These are phyloP conservation scores for Hyperoodon ampullatus DNA, from an alignment of 2,113 vertebrate species.

Conservation along the genomic window DNA sequence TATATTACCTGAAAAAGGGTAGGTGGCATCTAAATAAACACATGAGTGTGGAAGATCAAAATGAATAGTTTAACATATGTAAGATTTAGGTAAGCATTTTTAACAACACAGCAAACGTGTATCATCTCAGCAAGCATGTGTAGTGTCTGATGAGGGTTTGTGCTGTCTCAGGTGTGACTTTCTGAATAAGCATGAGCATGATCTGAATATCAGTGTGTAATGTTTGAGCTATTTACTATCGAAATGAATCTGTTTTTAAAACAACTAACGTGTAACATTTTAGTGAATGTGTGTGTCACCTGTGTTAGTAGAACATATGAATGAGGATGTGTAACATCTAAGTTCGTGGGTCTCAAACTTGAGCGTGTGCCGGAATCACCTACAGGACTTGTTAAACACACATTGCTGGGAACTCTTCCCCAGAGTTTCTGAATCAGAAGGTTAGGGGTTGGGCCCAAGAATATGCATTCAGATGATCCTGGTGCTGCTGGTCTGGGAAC, in stretches of 20 bases:
- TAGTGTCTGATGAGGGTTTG: background rate
- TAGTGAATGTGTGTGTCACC: background rate
- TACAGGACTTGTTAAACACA: background rate
- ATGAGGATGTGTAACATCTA: background rate
- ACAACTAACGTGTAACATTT: background rate
- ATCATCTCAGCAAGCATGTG: background rate
- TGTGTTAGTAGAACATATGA: background rate
- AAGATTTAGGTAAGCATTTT: background rate
- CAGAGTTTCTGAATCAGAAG: background rate
- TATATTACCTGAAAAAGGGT: background rate
- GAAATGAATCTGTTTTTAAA: background rate
- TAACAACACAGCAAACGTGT: background rate
- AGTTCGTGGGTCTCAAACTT: background rate
- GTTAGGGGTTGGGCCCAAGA: background rate
- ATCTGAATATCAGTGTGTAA: background rate
- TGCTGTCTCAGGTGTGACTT: background rate
- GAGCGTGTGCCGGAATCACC: background rate
- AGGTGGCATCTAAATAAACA: background rate
- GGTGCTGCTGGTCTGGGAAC: background rate
- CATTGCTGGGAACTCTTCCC: background rate
- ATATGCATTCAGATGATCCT: background rate
- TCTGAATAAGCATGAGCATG: background rate
- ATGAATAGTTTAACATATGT: background rate
- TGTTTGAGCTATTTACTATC: background rate
- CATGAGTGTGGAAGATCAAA: background rate